Evolutionary conservation across 2,888 invertebrate species (phyloP).

Genomic region (Nomada fabriciana): DNA sequence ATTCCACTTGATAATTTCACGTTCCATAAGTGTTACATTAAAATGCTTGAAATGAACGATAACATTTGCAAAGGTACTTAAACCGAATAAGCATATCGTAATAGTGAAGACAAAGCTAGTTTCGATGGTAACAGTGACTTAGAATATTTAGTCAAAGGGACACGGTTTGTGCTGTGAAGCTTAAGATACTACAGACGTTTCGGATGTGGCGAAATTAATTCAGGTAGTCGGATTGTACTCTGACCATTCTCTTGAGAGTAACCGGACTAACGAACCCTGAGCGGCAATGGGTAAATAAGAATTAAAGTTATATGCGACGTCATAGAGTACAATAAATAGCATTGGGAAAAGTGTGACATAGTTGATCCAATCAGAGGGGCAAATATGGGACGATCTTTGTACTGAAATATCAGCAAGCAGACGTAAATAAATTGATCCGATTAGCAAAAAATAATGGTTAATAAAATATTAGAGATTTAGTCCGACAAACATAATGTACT

Average conservation of each 20-base stretch:
- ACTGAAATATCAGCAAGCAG: no score
- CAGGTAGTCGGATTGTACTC: constrained; percentile 32
- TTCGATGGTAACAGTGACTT: neutral
- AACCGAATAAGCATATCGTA: neutral
- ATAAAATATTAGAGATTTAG: no score
- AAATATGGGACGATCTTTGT: no score
- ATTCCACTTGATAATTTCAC: no score
- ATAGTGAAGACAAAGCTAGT: neutral
- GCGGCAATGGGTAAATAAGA: constrained; percentile 23
- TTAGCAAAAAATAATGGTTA: no score
- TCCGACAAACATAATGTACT: no score
- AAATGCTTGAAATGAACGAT: neutral
- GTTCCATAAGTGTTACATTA: neutral
- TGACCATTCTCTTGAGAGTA: constrained; percentile 31
- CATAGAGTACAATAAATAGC: neutral
- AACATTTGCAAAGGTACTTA: neutral
- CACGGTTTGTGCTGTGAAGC: neutral
- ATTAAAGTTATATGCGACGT: neutral
- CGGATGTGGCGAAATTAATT: constrained; percentile 49
- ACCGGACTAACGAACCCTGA: constrained; percentile 31
- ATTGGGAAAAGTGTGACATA: no score
- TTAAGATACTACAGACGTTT: constrained; percentile 3
- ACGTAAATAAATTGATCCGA: no score
- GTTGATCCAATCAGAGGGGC: no score
- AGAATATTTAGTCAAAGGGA: neutral